These are phyloP conservation scores for Triops cancriformis DNA, from an alignment of 1,140 invertebrate genomes.

Conservation along the genomic window DNA sequence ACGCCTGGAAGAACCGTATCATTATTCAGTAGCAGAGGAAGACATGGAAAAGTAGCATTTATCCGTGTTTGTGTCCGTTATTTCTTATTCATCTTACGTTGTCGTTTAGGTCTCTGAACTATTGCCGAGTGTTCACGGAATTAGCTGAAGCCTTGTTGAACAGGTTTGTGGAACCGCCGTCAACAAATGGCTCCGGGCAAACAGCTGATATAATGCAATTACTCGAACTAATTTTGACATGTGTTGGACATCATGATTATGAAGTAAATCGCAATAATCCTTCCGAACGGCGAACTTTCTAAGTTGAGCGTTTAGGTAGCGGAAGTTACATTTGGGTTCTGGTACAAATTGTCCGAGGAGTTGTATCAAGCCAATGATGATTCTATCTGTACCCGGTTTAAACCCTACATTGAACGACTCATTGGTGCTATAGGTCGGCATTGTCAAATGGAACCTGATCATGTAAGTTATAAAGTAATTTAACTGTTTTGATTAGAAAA, in stretches of 20 bases:
- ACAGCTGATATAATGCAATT: constrained; percentile 65
- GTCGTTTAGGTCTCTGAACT: constrained; percentile 67
- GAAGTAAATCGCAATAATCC: constrained; percentile 50
- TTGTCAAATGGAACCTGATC: constrained; percentile 83
- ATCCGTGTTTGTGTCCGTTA: not conserved
- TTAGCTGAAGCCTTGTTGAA: constrained; percentile 82
- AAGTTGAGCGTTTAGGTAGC: constrained; percentile 58
- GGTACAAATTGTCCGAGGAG: constrained; percentile 91
- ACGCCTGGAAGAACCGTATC: constrained; percentile 74
- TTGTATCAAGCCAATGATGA: constrained; percentile 80
- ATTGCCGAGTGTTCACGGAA: constrained; percentile 90
- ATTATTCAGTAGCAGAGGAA: constrained; percentile 83
- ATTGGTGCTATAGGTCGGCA: constrained; percentile 74
- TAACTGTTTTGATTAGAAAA: constrained; percentile 14
- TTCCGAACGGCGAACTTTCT: not conserved
- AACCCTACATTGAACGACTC: constrained; percentile 81
- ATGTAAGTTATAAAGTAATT: constrained; percentile 47
- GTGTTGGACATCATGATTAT: constrained; percentile 94
- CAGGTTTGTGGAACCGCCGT: constrained; percentile 48
- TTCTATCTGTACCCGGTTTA: constrained; percentile 66
- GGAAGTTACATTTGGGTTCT: constrained; percentile 93
- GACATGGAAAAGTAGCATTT: constrained; percentile 65
- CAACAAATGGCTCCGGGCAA: constrained; percentile 37
- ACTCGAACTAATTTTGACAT: constrained; percentile 79
- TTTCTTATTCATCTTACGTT: constrained; percentile 32